Percentiles rank a stretch among this genome's conserved stretches.
Evolutionary conservation across 1,140 invertebrate species (phyloP).

Genomic region (Delia radicum): DNA sequence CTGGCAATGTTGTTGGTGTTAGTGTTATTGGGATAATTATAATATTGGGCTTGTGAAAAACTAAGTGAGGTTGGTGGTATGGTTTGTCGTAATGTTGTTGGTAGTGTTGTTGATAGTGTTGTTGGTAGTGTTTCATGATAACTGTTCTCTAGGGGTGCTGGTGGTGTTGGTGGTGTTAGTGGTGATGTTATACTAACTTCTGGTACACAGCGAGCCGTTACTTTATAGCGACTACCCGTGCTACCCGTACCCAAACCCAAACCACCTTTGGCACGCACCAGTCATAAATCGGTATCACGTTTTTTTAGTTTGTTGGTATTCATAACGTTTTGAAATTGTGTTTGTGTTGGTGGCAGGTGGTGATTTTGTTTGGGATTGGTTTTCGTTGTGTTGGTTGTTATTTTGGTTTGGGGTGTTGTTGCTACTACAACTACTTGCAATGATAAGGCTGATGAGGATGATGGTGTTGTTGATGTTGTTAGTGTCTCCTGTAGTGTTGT

Average conservation of each 20-base stretch:
- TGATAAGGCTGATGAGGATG: not conserved
- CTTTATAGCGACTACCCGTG: conserved; percentile 53
- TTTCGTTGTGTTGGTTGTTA: conserved; percentile 29
- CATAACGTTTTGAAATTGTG: conserved; percentile 45
- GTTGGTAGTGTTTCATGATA: conserved; percentile 24
- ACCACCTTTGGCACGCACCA: conserved; percentile 47
- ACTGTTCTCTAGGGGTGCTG: not conserved
- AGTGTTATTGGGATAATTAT: conserved; percentile 1
- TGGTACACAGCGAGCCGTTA: conserved; percentile 53
- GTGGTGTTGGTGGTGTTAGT: conserved; percentile 10
- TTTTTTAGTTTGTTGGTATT: conserved; percentile 55
- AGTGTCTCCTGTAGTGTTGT: not conserved
- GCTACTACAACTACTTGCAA: not conserved
- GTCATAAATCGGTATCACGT: conserved; percentile 56
- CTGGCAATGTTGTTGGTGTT: conserved; percentile 20
- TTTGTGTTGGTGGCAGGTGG: not conserved
- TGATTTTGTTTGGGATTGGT: not conserved
- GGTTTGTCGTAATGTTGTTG: conserved; percentile 11
- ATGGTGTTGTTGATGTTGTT: not conserved
- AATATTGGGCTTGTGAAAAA: conserved; percentile 9
- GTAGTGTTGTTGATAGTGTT: conserved; percentile 25
- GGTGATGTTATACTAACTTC: conserved; percentile 55
- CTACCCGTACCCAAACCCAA: conserved; percentile 35
- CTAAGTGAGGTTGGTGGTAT: not conserved
- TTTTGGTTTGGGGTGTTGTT: conserved; percentile 29